Evolutionary conservation across 2,888 invertebrate species (phyloP), one percentile per base, ranked within the genome.

Genomic region (Drosophila emarginata): DNA sequence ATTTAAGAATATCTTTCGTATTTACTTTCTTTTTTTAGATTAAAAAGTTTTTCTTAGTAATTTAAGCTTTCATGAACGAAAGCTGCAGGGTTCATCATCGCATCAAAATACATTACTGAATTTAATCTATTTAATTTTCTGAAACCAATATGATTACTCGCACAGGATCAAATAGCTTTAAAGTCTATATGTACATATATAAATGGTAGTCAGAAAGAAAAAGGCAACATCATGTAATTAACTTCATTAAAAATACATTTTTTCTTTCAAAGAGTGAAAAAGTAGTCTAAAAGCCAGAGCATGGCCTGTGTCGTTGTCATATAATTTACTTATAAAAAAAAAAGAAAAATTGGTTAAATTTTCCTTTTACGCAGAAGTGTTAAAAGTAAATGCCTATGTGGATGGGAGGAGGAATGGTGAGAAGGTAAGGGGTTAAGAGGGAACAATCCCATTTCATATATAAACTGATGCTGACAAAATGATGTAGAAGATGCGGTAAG

Each of bases 261-360:
- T 45, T 21, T 45, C 61, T 37, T 64, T 61, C 66, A 54, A 37
- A 39, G 52, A 21, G 52, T 56, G 15, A 14, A 53, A 53, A 57
- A 40, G 18, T 60, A 57, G 36, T 12, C 18, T 54, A 36, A n/a
- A 21, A 12, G 54, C 21, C 36, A 54, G 51, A 45, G 64, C 40
- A 40, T 54, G 67, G 39, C 52, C 53, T 23, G 14, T 45, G 63
- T 52, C 62, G 70, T 58, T 58, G 59, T 68, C 73, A 67, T 76
- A 72, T 84, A 87, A 87, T 87, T 83, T 84, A 78, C 84, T 88
- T 87, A 88, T 80, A 76, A 72, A 72, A 76, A 84, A 45, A 45
- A 18, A 11, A 45, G 11, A 18, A 45, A 21, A 45, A 45, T 21
- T 45, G 11, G 74, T 88, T 85, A 88, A 79, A 85, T 72, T 73